These are phyloP conservation scores for Chelidonichthys spinosus DNA, from an alignment of 2,797 vertebrate species.

Conservation along the genomic window DNA sequence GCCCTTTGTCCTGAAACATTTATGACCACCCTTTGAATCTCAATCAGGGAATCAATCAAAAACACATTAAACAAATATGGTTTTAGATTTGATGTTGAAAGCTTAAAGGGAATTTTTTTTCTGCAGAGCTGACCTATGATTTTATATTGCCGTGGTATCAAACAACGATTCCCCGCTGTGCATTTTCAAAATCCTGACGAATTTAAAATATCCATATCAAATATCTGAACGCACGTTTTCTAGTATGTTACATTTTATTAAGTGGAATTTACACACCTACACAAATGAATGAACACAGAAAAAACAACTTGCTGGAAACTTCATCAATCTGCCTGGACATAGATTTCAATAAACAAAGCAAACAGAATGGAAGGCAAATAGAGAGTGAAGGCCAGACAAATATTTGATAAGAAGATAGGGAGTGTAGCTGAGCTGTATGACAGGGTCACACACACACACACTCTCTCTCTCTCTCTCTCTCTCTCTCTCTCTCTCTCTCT, in stretches of 20 bases:
- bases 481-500: conserved; percentile 51
- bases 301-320: conserved; percentile 77
- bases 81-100: conserved; percentile 54
- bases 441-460: conserved; percentile 70
- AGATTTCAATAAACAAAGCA: conserved; percentile 85
- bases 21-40: conserved; percentile 62
- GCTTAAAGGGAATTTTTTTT: conserved; percentile 31
- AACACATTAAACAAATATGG: conserved; percentile 77
- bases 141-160: conserved; percentile 18
- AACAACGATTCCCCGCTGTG: conserved; percentile 34
- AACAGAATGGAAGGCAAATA: conserved; percentile 89
- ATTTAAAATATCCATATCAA: conserved; percentile 14
- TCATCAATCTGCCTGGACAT: conserved; percentile 75
- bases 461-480: conserved; percentile 58
- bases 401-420: conserved; percentile 89
- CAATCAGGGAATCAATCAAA: conserved; percentile 79
- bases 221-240: conserved; percentile 23
- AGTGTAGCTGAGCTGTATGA: conserved; percentile 79
- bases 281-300: conserved; percentile 44
- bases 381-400: conserved; percentile 90
- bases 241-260: neutral
- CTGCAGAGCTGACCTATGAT: conserved; percentile 9
- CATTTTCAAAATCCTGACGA: conserved; percentile 10
- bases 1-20: conserved; percentile 74
- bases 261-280: neutral